phyloP scores from a whole-genome alignment of 2,888 invertebrate species.

The Xestoiulus laeticollis region DNA sequence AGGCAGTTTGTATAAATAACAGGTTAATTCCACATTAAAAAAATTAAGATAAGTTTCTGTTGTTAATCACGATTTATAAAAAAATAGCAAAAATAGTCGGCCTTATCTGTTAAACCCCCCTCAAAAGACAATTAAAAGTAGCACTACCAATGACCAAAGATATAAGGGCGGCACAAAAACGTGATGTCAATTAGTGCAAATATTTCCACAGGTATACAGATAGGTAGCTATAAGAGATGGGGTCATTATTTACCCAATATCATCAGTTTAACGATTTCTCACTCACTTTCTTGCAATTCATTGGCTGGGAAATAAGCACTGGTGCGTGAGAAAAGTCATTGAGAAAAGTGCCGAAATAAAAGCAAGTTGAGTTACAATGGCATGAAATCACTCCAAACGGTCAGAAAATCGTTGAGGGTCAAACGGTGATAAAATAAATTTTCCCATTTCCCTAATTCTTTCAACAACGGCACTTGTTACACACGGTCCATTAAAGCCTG shows the following conservation, averaged over 20 bases:
- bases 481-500: background rate
- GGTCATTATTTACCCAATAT: conserved; percentile 1
- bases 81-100: background rate
- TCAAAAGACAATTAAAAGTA: background rate
- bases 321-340: background rate
- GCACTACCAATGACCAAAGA: background rate
- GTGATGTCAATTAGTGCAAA: background rate
- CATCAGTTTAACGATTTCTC: conserved; percentile 3
- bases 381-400: background rate
- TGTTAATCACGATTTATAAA: background rate
- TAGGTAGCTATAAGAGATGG: background rate
- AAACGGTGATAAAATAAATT: background rate
- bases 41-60: background rate
- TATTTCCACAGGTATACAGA: background rate
- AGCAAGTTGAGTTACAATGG: conserved; percentile 4
- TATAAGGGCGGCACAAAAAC: background rate
- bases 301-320: background rate
- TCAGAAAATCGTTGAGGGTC: background rate
- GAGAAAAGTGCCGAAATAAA: background rate
- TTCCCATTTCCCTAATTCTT: conserved; percentile 10
- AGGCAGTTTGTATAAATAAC: background rate
- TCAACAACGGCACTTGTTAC: background rate
- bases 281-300: conserved; percentile 28
- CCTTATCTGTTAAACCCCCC: background rate
- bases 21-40: background rate